Percentiles rank a stretch among this genome's conserved stretches.
These are phyloP conservation scores for Chaetops frenatus DNA, from an alignment of 2,113 vertebrate genomes.

Conservation along the genomic window DNA sequence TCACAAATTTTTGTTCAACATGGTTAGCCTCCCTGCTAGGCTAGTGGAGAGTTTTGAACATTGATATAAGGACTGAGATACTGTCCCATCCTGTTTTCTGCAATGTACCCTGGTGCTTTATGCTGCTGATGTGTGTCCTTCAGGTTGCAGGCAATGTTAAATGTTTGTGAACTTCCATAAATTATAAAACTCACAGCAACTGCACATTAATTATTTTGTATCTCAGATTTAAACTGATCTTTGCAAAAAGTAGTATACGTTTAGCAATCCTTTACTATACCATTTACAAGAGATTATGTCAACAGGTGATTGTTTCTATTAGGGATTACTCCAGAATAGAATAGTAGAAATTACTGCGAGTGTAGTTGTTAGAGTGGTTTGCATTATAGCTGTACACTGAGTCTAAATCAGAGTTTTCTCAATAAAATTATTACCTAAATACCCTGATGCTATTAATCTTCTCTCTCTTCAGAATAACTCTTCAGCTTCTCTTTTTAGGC, in stretches of 20 bases:
- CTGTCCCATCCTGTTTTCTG: neutral
- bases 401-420: neutral
- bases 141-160: neutral
- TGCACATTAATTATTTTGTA: neutral
- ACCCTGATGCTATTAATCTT: neutral
- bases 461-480: neutral
- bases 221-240: neutral
- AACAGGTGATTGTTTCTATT: neutral
- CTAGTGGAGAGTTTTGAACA: neutral
- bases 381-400: neutral
- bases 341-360: neutral
- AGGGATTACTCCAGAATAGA: neutral
- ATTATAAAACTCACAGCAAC: neutral
- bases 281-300: neutral
- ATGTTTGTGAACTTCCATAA: neutral
- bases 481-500: neutral
- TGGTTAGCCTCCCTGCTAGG: neutral
- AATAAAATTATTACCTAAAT: neutral
- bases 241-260: neutral
- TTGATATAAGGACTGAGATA: neutral
- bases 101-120: neutral
- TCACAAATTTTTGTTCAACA: neutral
- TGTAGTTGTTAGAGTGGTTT: neutral
- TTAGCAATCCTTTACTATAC: neutral
- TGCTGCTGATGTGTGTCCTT: neutral